Evolutionary conservation across 1,140 invertebrate genomes (phyloP).

Genomic region (Aphis craccivora): DNA sequence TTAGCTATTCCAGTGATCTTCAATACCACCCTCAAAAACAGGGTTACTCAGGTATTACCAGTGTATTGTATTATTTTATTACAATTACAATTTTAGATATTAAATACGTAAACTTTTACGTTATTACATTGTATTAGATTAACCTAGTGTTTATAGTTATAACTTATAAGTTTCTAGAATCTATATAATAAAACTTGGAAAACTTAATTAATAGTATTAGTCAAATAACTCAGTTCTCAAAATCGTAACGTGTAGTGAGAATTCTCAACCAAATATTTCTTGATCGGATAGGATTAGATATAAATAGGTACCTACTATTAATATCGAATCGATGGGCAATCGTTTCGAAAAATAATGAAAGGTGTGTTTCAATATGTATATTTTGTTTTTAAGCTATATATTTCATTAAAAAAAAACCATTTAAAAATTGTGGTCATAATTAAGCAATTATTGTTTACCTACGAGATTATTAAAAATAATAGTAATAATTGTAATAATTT

Average conservation of each 20-base stretch:
- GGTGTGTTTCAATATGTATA: background rate
- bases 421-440: no score
- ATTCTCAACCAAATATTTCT: no score
- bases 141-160: background rate
- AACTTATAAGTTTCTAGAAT: background rate
- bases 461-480: background rate
- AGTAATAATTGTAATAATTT: background rate
- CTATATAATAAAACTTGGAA: background rate
- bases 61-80: no score
- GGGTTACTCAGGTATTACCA: no score
- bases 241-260: background rate
- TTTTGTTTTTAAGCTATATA: no score
- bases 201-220: background rate
- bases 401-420: background rate
- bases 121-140: no score
- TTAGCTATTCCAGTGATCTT: no score
- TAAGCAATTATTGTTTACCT: no score
- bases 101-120: no score
- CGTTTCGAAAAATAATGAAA: background rate
- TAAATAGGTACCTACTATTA: background rate
- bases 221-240: background rate
- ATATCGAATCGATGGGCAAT: background rate
- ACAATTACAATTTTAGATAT: no score
- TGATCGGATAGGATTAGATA: no score
- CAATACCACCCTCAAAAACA: no score